phyloP scores from a whole-genome alignment of 2,888 invertebrate species.

The Himalopsyche kuldschensis region DNA sequence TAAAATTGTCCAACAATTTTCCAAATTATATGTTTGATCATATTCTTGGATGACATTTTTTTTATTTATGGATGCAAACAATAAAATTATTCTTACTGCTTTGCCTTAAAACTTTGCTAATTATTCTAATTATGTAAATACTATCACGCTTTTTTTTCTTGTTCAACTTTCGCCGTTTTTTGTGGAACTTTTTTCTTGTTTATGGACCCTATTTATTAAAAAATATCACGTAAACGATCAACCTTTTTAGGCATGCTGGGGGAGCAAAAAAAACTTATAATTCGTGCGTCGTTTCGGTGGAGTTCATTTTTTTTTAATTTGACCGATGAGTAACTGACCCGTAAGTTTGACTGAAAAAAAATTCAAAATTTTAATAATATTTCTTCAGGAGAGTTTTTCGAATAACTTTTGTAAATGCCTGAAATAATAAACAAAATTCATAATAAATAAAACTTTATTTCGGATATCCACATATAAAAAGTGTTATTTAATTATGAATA shows the following conservation, averaged over 20 bases:
- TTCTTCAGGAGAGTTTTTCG: not conserved
- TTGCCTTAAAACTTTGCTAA: not conserved
- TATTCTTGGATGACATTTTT: not conserved
- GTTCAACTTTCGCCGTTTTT: not conserved
- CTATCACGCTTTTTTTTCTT: not conserved
- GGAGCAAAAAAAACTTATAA: not conserved
- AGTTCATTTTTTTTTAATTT: constrained; percentile 1
- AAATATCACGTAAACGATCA: not conserved
- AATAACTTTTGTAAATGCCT: no score
- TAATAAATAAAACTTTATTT: no score
- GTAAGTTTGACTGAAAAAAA: not conserved
- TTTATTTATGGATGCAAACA: not conserved
- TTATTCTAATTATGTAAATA: not conserved
- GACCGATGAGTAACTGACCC: not conserved
- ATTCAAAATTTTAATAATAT: not conserved
- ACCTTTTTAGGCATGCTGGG: not conserved
- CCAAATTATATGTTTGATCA: not conserved
- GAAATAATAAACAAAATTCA: no score
- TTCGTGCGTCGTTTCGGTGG: not conserved
- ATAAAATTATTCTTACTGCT: not conserved
- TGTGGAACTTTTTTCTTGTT: not conserved
- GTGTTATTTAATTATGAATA: no score
- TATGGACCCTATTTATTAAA: not conserved
- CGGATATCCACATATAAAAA: no score
- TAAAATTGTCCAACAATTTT: no score